Base-by-base conservation (phyloP, 2,113 vertebrate genomes). In the Peromyscus californicus region DNA sequence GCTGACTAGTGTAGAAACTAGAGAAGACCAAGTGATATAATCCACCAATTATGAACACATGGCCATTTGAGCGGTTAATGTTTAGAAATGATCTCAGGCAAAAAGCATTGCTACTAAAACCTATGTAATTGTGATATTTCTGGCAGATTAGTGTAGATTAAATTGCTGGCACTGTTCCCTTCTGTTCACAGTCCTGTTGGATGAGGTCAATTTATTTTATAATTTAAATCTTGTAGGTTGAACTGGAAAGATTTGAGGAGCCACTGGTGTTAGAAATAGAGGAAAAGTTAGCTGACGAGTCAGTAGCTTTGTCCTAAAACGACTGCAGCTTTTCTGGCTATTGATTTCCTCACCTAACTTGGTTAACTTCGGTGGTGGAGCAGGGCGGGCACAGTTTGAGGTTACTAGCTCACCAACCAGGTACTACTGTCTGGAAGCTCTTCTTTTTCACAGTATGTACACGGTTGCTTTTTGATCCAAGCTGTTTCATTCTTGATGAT, bases 161-260 rank as follows among this genome's bases (percentile, higher is more conserved):
- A 80, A 51, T 78, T 42, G 19, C 45, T 93, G 70, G 7, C 54
- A 85, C 39, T 33, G 74, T 36, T 72, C 45, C 26, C 17, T 29
- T 93, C 57, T 92, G 48, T 90, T 96, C 26, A 95, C 9, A 93
- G 48, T 89, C 39, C 39, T 48, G 89, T 15, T 74, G 31, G 42
- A 83, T 84, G 51, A 42, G 24, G 1, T 67, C 54, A 42, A 76
- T 8, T 79, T 87, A 26, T 90, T 59, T 59, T 83, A 26, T 84
- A 70, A 72, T 80, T 96, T 93, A 78, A 89, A 86, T 72, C 80
- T 94, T 86, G 11, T 19, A 19, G 11, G 17, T 82, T 88, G 61
- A 17, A n/a, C 74, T 88, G 51, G 10, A 45, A 70, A 88, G 61
- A 89, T 65, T 54, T 78, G 65, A 54, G 4, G 59, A 65, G 24